Base-by-base conservation (phyloP, 2,113 vertebrate species). In the Arizona elegans region DNA sequence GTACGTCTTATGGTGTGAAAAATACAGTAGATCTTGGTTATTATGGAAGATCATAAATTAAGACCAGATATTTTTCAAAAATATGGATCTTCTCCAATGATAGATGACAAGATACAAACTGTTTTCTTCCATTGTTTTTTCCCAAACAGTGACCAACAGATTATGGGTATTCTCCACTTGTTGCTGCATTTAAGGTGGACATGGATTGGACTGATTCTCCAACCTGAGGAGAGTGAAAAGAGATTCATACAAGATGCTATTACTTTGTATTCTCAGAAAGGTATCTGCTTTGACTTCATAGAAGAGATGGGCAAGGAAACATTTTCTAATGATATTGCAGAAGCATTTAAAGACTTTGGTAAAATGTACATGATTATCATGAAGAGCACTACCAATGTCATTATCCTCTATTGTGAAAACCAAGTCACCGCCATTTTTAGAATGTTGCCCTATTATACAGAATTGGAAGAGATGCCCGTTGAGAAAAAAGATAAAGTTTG, bases 181-280 rank as follows among this genome's bases (percentile, higher is more conserved):
- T 8, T 91, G 50, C 1, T 86, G 10, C 24, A 85, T 43, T 91
- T 91, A 1, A 12, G n/a, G 2, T 91, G 90, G 90, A 91, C 11
- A 4, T 91, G 90, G 90, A 91, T 91, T 85, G 90, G 90, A 15
- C 7, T 91, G n/a, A 24, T 85, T 55, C 43, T 3, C 55, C 21
- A 43, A 23, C 33, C 11, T 81, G 19, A 75, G 8, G 29, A 55
- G 10, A 91, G 38, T 56, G 70, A n/a, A 85, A 33, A 91, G 70
- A 85, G 21, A 6, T 91, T 91, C 56, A 13, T 56, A 17, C 70
- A 91, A 6, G 43, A 43, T 4, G 12, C 29, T 53, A 2, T 91
- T 91, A 3, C 21, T 3, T 38, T 26, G 19, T 86, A 86, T 86
- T 43, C 52, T 2, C n/a, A 86, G 21, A 15, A 47, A 47, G 47